Conservation (phyloP, 2,113 vertebrate genomes). For the Onychostruthus taczanowskii region DNA sequence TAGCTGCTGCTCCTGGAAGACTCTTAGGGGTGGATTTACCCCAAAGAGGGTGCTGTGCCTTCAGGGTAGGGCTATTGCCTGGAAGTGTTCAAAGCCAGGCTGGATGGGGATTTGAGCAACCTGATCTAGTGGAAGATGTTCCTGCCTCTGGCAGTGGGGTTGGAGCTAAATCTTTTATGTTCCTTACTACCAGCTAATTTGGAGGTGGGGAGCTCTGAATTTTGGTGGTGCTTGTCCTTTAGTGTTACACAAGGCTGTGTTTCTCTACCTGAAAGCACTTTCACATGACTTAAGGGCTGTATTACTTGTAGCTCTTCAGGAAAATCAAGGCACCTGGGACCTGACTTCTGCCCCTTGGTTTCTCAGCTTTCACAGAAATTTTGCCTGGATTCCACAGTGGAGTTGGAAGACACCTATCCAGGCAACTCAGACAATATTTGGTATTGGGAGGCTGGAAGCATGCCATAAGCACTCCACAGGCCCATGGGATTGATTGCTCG, state of each 20-base stretch:
- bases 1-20: background rate
- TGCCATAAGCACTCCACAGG: background rate
- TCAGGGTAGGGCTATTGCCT: background rate
- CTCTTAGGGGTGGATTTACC: background rate
- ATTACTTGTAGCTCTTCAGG: background rate
- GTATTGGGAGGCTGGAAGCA: accelerated
- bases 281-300: background rate
- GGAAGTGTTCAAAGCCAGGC: background rate
- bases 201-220: background rate
- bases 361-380: background rate
- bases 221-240: background rate
- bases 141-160: background rate
- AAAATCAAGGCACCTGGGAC: background rate
- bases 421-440: background rate
- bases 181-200: background rate
- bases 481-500: background rate
- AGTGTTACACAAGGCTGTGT: background rate
- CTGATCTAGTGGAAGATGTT: background rate
- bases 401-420: background rate
- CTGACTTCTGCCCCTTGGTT: background rate
- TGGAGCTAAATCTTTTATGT: background rate
- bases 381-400: background rate
- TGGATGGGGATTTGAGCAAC: background rate
- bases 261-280: background rate
- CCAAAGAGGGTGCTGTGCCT: background rate